These are phyloP conservation scores for Brienomyrus brachyistius DNA, from an alignment of 2,113 vertebrate species.

Conservation along the genomic window DNA sequence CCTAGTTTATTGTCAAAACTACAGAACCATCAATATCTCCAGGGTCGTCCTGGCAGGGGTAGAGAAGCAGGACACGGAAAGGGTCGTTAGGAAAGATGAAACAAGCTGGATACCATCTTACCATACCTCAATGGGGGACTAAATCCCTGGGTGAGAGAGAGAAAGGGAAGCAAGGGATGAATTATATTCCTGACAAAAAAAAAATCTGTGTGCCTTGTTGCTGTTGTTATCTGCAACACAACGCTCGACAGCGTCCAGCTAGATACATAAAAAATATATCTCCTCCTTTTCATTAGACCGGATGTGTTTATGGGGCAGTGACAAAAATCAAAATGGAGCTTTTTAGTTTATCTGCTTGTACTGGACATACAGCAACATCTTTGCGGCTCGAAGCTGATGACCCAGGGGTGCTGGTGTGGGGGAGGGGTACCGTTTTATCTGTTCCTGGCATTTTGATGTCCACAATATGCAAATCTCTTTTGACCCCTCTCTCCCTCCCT, in stretches of 20 bases:
- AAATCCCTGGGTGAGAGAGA: not conserved
- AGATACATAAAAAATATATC: not conserved
- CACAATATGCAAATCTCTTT: conserved; percentile 21
- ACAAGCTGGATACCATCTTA: not conserved
- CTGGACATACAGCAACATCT: not conserved
- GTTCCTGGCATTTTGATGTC: not conserved
- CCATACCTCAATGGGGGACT: not conserved
- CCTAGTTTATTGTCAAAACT: not conserved
- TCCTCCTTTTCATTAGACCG: not conserved
- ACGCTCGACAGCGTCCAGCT: not conserved
- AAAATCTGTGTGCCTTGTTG: not conserved
- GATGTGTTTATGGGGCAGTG: not conserved
- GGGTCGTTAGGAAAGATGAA: not conserved
- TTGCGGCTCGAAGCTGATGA: not conserved
- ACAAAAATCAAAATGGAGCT: conserved; percentile 5
- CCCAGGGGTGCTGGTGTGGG: not conserved
- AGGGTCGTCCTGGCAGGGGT: not conserved
- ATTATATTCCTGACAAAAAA: not conserved
- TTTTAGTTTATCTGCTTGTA: conserved; percentile 2
- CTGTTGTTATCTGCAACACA: not conserved
- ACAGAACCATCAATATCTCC: not conserved
- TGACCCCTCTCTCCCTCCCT: not conserved
- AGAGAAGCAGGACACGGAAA: not conserved
- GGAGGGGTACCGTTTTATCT: not conserved
- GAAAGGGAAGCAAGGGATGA: not conserved